phyloP scores from a whole-genome alignment of 2,888 invertebrate species.

The Eucriotettix oculatus region DNA sequence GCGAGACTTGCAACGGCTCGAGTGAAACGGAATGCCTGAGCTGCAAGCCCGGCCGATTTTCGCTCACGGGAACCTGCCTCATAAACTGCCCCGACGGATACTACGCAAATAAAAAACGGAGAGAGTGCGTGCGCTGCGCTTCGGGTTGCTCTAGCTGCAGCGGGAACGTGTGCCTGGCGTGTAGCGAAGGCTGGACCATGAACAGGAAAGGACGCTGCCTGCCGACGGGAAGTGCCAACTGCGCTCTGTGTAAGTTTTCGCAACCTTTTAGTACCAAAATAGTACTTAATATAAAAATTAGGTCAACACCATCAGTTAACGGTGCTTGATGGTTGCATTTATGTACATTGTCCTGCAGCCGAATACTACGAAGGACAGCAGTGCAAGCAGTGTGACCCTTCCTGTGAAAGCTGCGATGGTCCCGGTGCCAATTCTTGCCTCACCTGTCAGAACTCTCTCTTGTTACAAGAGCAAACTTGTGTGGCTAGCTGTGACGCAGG shows the following conservation, averaged over 20 bases:
- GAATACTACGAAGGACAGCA: slow-evolving; percentile 55
- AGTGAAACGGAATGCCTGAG: slow-evolving; percentile 64
- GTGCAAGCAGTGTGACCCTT: slow-evolving; percentile 59
- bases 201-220: slow-evolving; percentile 62
- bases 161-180: slow-evolving; percentile 53
- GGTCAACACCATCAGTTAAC: no score
- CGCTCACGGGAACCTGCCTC: slow-evolving; percentile 54
- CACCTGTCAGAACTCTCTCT: slow-evolving; percentile 48
- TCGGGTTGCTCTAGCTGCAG: slow-evolving; percentile 63
- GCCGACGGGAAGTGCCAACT: slow-evolving; percentile 49
- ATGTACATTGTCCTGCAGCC: no score
- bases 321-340: no score
- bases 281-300: no score
- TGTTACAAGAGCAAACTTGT: slow-evolving; percentile 56
- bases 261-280: no score
- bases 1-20: slow-evolving; percentile 65
- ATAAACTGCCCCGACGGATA: slow-evolving; percentile 51
- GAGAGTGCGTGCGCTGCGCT: slow-evolving; percentile 65
- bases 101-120: slow-evolving; percentile 59
- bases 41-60: slow-evolving; percentile 55
- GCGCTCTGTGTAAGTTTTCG: slow-evolving; percentile 39
- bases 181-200: slow-evolving; percentile 55
- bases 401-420: slow-evolving; percentile 72
- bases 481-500: slow-evolving; percentile 60
- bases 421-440: slow-evolving; percentile 54